Base-by-base conservation (phyloP, 2,888 invertebrate species). In the Aromia moschata region DNA sequence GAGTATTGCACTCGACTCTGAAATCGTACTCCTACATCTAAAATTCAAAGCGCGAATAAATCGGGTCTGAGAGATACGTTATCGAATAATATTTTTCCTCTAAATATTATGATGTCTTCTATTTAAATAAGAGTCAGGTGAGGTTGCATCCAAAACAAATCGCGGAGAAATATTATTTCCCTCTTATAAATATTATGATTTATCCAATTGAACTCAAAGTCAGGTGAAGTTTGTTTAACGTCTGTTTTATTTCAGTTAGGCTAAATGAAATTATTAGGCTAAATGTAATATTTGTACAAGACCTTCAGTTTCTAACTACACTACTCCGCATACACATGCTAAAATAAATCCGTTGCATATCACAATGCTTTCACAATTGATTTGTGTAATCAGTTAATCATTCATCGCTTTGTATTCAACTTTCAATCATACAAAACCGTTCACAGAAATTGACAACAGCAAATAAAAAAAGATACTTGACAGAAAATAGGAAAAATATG, bases 201-300 rank as follows among this genome's bases (percentile, higher is more conserved):
- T 43, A 45, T 18, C 44, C 36, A 44, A 31, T 33, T 16, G 36
- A 10, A 20, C 43, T 53, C 31, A 41, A 31, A 25, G 11, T 4
- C 31, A 11, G 31, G 16, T 31, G 53, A 40, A 12, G 40, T 51
- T 53, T 53, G 16, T 46, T 46, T 31, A 11, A 9, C 14, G 33
- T 46, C 40, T 51, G 38, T 51, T 12, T 37, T 37, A 40, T 25
- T 20, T 38, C 38, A 40, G 31, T n/a, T n/a, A n/a, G n/a, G n/a
- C n/a, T n/a, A n/a, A n/a, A n/a, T n/a, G n/a, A n/a, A 45, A 20
- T 51, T 33, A 20, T 15, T n/a, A 3, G 18, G 16, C 9, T 36
- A 20, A 33, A 2, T 40, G 1, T 11, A n/a, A 12, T 20, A 1
- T 9, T 16, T 9, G 37, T 52, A 12, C 11, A 16, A 52, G 11